Base-by-base conservation (phyloP, 2,113 vertebrate genomes). In the Heliornis fulica region DNA sequence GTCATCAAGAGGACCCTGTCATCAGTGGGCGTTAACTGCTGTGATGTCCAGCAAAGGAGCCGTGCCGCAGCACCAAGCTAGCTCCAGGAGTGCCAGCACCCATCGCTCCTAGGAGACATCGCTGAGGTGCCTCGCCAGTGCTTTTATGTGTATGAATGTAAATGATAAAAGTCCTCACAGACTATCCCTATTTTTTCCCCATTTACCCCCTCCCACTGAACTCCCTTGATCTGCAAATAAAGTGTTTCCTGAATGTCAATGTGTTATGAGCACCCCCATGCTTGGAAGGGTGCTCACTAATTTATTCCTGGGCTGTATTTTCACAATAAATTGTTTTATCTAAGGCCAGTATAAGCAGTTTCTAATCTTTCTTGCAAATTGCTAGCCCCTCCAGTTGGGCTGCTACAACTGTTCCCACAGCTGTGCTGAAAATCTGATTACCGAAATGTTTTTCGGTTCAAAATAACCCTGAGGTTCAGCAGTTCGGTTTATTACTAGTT, bases 351-450 rank as follows among this genome's bases (percentile, higher is more conserved):
- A 15, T 81, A 81, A 91, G 80, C 72, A 86, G 72, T 34, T 94
- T 65, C 36, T 95, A 94, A 94, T 92, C 93, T 89, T 40, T 80
- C 83, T 82, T 81, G 91, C 83, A 94, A 95, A 87, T 89, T 70
- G 71, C 68, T 57, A 77, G 50, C n/a, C 72, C 28, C 60, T 70
- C 83, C 91, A 93, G 89, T 81, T 87, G 68, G 65, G 45, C 89
- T 83, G 86, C 80, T 83, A 40, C 64, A 81, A 96, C 76, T 45
- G 80, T 3, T 95, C 77, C 93, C 38, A 38, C 32, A 91, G 81
- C 69, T 12, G 0, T 8, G 43, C 78, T 78, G 65, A 69, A 94
- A 91, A 95, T 94, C 90, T 89, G 77, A 89, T 97, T 85, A 95
- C 32, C 4, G 1, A 87, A 78, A 91, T 64, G 51, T 38, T 89